Evolutionary conservation across 2,888 invertebrate species (phyloP), one percentile per base, ranked within the genome.

Genomic region (Pegoplata infirma): DNA sequence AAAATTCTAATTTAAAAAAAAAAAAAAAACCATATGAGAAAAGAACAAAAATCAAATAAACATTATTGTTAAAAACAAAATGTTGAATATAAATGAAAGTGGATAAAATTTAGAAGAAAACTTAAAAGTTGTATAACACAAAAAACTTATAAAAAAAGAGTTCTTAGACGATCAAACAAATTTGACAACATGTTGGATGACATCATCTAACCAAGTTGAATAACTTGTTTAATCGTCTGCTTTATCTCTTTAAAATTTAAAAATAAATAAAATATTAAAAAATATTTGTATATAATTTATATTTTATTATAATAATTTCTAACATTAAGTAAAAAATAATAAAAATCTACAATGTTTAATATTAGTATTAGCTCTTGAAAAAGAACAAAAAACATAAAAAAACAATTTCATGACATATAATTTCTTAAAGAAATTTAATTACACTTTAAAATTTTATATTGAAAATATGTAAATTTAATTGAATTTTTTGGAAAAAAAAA

Each of bases 381-480:
- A 44, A 6, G n/a, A 14, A 46, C 7, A n/a, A 23, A 19, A 49
- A 49, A 49, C 7, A 25, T 25, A 44, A 46, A 6, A 21, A 47
- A 16, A 7, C 8, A 67, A 32, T 56, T 17, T 53, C 51, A 74
- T 56, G 12, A 55, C 53, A 59, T 47, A 53, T 59, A 75, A 75
- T 72, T 79, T 79, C 79, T 79, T 14, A 53, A 75, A 81, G 72
- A 77, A 77, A 75, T 81, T 58, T 4, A 72, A 10, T 32, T 32
- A 3, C 8, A 32, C n/a, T n/a, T 40, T n/a, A 71, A 78, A 51
- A 3, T 63, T 56, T 61, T 68, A n/a, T 68, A 6, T 67, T 61
- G 19, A 8, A 59, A 67, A 40, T 53, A 69, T 36, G 4, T 5
- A 32, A 44, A 63, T 14, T 46, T 14, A 14, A 32, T 19, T 46